Evolutionary conservation across 2,888 invertebrate genomes (phyloP), one percentile per base, ranked within the genome.

Genomic region (Folsomia manolachei): DNA sequence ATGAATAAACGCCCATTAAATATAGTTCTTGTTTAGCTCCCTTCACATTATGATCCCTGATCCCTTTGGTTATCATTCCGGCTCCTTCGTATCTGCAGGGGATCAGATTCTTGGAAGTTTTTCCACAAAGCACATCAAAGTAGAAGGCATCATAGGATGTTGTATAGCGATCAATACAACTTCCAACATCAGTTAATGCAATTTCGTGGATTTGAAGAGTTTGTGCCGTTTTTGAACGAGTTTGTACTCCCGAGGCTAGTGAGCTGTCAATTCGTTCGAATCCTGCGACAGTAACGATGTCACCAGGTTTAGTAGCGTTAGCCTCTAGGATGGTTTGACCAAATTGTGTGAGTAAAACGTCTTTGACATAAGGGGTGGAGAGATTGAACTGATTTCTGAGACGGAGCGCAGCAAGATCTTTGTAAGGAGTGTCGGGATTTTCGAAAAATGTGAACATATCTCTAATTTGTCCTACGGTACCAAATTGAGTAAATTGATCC

Each of bases 51-150:
- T 7, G 56, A 19, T 56, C 21, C 7, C 7, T 14, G 4, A 18
- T 18, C 7, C 19, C 71, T 51, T 69, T 67, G 27, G 70, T 73
- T 25, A 77, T 73, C 63, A 77, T 68, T 27, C 76, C 76, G 21
- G 76, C 67, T n/a, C 76, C 76, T 73, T 77, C 71, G 19, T 51
- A 61, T 18, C 65, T 52, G 23, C 76, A 77, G 14, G 76, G 76
- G 23, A 77, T 71, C 1, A 68, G 51, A 2, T 66, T 63, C 25
- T 67, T 70, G 23, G 1, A 1, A 26, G 14, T n/a, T 19, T 56
- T 69, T 23, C 67, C 76, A 67, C 76, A 77, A 0, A 75, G 27
- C 1, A 73, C 69, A 26, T 75, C 73, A 26, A 75, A 77, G 25
- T 75, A 69, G 23, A 63, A 71, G 14, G 75, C 70, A 26, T 69